Conservation (phyloP, 1,140 invertebrate genomes). For the fruit fly (Drosophila melanogaster) region Release_6_plus_ISO1_MT NT_033779.5:7616501-7617000, state of each 20-base stretch:
- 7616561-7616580: constrained; percentile 7
- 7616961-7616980: no score
- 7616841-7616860: constrained; percentile 67
- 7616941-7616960: background rate
- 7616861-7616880: constrained; percentile 58
- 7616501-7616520: constrained; percentile 75
- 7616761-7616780: constrained; percentile 48
- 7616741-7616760: constrained; percentile 65
- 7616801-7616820: constrained; percentile 65
- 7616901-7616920: constrained; percentile 49
- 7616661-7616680: constrained; percentile 11
- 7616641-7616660: constrained; percentile 33
- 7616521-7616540: constrained; percentile 54
- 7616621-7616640: constrained; percentile 46
- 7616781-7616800: constrained; percentile 53
- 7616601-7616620: constrained; percentile 19
- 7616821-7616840: constrained; percentile 37
- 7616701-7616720: constrained; percentile 23
- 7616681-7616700: constrained; percentile 34
- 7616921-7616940: constrained; percentile 40
- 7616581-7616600: background rate
- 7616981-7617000: no score
- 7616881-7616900: constrained; percentile 8
- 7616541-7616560: background rate
- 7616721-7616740: constrained; percentile 42